Evolutionary conservation across 2,113 vertebrate genomes (phyloP), one percentile per base, ranked within the genome.

Genomic region (Ciconia stormi): DNA sequence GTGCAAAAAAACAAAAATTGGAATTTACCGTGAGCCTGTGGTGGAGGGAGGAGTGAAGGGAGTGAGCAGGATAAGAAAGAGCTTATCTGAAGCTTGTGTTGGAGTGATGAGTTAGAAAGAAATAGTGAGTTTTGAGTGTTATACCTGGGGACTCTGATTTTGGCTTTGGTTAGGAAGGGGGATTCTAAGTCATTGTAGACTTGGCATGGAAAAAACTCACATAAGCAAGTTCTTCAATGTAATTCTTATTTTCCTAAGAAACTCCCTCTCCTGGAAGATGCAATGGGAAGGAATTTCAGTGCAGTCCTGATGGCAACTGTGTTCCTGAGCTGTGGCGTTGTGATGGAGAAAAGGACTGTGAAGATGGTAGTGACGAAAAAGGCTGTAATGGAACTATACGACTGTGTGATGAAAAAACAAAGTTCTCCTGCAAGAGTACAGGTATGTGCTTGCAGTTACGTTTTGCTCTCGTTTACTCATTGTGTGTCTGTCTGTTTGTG

Each of bases 321-420:
- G 98, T 99, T 79, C 99, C 99, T 2, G 98, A 99, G 42, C 87
- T 99, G 71, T 99, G 99, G 99, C 98, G 97, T 44, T 99, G 99
- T 20, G 99, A 99, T 76, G 99, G 99, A 8, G 99, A 99, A 69
- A 99, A 99, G 89, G 99, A 99, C 79, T 99, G 99, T 18, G 99
- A 99, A 90, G 99, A 99, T 10, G 99, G 99, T 4, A 99, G 99
- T 9, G 99, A 99, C 46, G 99, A 99, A 91, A 98, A 97, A 29
- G 98, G 98, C 93, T 99, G 99, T 38, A 98, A 99, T 77, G 99
- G 99, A 21, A 99, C 99, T 9, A 98, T 98, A n/a, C 96, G 99
- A 21, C 84, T 96, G 32, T 99, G 99, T 62, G 99, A 99, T 96
- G 98, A 98, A 26, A 99, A 98, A 95, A 99, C 99, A 34, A 99